A percentile compares a stretch with the other conserved stretches of the same genome.
Conservation (phyloP, 2,797 vertebrate species). For the Pelochelys cantorii region DNA sequence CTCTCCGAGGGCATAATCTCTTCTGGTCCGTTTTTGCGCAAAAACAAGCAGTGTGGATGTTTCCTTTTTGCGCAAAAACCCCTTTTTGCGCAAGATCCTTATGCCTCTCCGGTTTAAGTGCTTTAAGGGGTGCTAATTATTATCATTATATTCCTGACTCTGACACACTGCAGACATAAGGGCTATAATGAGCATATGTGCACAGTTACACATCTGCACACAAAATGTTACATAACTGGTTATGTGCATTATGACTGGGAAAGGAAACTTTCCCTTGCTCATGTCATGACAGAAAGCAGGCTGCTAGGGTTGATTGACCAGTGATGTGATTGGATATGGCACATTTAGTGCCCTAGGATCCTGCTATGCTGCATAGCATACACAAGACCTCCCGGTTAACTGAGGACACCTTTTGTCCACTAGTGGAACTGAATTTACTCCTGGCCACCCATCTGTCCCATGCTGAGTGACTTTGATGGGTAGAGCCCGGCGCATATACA, state of each 20-base stretch:
- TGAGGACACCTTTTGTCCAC: background rate
- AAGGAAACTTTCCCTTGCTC: background rate
- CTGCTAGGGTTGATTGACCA: background rate
- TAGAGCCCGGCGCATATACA: background rate
- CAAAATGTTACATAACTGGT: background rate
- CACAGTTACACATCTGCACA: background rate
- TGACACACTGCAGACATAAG: background rate
- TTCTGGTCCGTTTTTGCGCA: too few species aligned
- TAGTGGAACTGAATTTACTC: background rate
- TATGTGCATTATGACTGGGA: background rate
- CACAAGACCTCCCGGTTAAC: background rate
- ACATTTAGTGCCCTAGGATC: background rate
- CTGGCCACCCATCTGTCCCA: background rate
- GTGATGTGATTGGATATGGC: background rate
- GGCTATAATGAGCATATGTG: background rate
- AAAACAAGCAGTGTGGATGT: too few species aligned
- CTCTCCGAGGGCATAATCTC: too few species aligned
- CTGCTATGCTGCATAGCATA: background rate
- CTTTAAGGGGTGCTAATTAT: background rate
- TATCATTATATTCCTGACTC: background rate
- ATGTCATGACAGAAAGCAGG: background rate
- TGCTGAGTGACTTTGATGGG: background rate
- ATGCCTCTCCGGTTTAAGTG: background rate
- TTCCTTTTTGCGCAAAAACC: too few species aligned
- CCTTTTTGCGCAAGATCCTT: too few species aligned